Base-by-base conservation (phyloP, 2,113 vertebrate genomes). In the Setophaga petechia region DNA sequence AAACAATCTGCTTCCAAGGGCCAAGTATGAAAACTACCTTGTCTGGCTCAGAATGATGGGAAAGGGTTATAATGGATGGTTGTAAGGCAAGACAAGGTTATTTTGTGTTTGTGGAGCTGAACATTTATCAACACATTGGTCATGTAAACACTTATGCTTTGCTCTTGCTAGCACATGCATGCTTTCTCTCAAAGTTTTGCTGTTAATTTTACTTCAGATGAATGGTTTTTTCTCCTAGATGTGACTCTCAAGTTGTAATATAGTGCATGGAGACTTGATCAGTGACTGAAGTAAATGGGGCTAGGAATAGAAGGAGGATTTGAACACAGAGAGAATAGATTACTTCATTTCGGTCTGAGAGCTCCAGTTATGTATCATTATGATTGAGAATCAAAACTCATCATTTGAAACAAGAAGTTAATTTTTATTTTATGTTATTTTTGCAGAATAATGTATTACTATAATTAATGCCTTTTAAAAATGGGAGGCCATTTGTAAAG, bases 391-490 rank as follows among this genome's bases (percentile, higher is more conserved):
- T 96, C 95, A 94, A 93, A 95, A 92, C 47, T 93, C 89, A 89
- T 96, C 23, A 15, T 76, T 76, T 96, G 93, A 97, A 96, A 77
- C 68, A 90, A 94, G 67, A 75, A 96, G 61, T 89, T 84, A 5
- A 47, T 77, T 93, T 82, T 81, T 72, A 43, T 77, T 79, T 78
- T 52, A 35, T 58, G 85, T 83, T 94, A 91, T 93, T 95, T 94
- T 84, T 82, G 12, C 18, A 68, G 58, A 90, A 88, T 39, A 91
- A 67, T 52, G 46, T 87, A 90, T 95, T 96, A 80, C 30, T 87
- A 66, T 95, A 86, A 84, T 91, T 95, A 97, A 94, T 92, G 91
- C 88, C 68, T 95, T 96, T 92, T 95, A 81, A 81, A 97, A 97
- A 94, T 54, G 43, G 57, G 52, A 96, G 74, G 65, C 88, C n/a